Conservation (phyloP, 2,113 vertebrate species). For the Sinosuthora webbiana region DNA sequence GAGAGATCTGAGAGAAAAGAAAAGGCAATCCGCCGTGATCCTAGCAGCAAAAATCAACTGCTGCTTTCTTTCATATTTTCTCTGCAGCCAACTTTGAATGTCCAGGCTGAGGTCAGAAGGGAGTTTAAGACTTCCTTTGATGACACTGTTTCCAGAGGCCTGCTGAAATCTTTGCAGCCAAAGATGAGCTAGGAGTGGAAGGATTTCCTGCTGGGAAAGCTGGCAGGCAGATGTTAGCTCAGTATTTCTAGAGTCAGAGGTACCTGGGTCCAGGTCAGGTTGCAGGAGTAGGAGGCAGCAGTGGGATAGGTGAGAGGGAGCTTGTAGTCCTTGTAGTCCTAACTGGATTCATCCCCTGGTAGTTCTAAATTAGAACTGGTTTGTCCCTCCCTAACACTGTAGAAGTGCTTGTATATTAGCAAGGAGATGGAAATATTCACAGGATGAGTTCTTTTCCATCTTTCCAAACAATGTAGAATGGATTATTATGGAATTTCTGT, state of each 20-base stretch:
- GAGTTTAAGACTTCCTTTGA: background rate
- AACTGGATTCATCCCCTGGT: background rate
- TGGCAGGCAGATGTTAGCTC: background rate
- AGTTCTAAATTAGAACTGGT: background rate
- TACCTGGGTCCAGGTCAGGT: background rate
- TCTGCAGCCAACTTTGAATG: background rate
- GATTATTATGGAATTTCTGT: background rate
- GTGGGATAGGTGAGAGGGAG: background rate
- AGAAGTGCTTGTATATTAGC: background rate
- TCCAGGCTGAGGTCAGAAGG: background rate
- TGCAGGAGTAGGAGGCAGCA: background rate
- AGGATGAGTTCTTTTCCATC: background rate
- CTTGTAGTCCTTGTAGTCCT: background rate
- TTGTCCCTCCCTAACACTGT: background rate
- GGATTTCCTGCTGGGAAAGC: background rate
- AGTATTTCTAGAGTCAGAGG: accelerated
- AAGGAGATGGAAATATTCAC: accelerated
- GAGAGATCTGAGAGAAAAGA: background rate
- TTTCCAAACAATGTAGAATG: background rate
- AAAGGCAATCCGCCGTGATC: accelerated
- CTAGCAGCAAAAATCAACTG: background rate
- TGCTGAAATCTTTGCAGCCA: background rate
- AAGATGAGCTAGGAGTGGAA: background rate
- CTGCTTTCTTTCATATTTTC: background rate
- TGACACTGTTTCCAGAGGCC: background rate